phyloP scores from a whole-genome alignment of 30 jellyfish, hydroid and myxozoan species.

The Aurelia sp. region DNA sequence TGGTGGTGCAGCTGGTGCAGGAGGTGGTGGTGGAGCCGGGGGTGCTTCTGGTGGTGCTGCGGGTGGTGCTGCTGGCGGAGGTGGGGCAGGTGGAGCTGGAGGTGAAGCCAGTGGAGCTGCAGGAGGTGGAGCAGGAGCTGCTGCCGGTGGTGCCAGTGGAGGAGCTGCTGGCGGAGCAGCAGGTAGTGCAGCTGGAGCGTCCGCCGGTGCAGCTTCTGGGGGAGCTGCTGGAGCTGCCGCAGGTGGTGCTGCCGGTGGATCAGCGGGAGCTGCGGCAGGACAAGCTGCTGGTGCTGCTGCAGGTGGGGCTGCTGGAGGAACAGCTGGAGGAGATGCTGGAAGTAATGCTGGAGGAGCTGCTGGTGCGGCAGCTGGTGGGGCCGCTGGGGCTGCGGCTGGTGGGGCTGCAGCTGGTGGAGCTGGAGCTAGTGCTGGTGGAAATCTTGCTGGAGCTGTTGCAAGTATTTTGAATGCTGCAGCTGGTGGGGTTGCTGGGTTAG shows the following conservation, averaged over 20 bases:
- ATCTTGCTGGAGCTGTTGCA: constrained; percentile 64
- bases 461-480: constrained; percentile 48
- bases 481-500: constrained; percentile 65
- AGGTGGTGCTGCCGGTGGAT: constrained; percentile 70
- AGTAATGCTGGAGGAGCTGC: constrained; percentile 45
- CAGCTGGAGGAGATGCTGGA: constrained; percentile 46
- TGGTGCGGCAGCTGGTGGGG: constrained; percentile 61
- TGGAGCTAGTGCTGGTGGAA: constrained; percentile 58
- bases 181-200: constrained; percentile 57
- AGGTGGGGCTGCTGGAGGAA: constrained; percentile 56
- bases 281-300: constrained; percentile 67
- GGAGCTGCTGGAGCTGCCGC: constrained; percentile 74
- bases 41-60: constrained; percentile 44
- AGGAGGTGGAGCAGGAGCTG: constrained; percentile 60
- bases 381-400: constrained; percentile 44
- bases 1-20: constrained; percentile 40
- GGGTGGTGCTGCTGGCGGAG: constrained; percentile 45
- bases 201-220: constrained; percentile 54
- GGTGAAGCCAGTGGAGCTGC: constrained; percentile 59
- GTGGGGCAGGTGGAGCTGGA: constrained; percentile 71
- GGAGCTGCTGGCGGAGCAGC: constrained; percentile 63
- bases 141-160: constrained; percentile 61
- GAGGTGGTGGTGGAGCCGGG: constrained; percentile 14
- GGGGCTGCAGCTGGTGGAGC: constrained; percentile 59
- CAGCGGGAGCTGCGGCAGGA: constrained; percentile 61